Evolutionary conservation across 2,888 invertebrate genomes (phyloP), one percentile per base, ranked within the genome.

Genomic region (Netelia virgata): DNA sequence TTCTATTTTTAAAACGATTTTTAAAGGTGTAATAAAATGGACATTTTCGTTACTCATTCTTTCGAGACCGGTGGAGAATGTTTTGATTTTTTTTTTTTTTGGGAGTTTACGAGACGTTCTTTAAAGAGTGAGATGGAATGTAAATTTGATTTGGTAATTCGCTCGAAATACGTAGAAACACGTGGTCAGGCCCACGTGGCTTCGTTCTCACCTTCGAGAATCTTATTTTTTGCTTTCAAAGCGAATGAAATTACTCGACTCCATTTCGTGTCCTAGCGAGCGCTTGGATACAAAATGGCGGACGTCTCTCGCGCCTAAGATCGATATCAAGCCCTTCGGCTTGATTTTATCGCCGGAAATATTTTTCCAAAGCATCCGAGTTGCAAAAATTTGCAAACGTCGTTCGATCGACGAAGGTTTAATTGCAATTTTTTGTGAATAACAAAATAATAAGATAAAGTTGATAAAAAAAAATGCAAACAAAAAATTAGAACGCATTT

Each of bases 401-500:
- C 3, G 1, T 28, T 28, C 28, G 0, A 3, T 28, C 1, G 6
- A 36, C 36, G 6, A 36, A 36, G 36, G 3, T 36, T 16, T 41
- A n/a, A 53, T 53, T 72, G 55, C n/a, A 36, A 28, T 53, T 76
- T 57, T 76, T 50, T 73, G 28, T 50, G 14, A 53, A 28, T 47
- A 59, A 59, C 69, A 43, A 63, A 81, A 81, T 41, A 47, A 69
- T 63, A 14, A 14, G 50, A 16, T 18, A 28, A 23, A 6, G n/a
- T 41, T 41, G n/a, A 28, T n/a, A 41, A 57, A 47, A 41, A 77
- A 64, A 69, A 68, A 53, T 18, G 10, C 18, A 72, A 74, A 69
- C 75, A 77, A 74, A 11, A 63, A 69, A 36, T 69, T 78, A 11
- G 77, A 82, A 74, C 50, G 23, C 66, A 64, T 74, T 66, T 76